phyloP scores from a whole-genome alignment of 1,140 invertebrate species.

The Macrobrachium rosenbergii region DNA sequence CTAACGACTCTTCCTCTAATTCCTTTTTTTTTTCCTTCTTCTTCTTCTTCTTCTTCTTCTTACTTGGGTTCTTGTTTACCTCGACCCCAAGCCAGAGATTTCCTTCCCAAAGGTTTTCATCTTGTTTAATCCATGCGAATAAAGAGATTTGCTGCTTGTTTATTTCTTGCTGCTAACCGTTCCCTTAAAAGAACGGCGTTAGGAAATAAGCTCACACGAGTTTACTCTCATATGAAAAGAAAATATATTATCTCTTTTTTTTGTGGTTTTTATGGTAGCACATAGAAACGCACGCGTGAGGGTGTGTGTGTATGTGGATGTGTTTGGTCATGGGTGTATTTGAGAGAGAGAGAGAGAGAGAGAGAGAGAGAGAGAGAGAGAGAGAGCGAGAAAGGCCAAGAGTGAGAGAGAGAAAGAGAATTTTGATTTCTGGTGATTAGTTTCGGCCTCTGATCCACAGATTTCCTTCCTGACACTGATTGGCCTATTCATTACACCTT shows the following conservation, averaged over 20 bases:
- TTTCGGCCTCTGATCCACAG: too few species aligned
- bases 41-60: not conserved
- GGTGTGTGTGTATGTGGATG: not conserved
- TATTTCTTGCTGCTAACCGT: too few species aligned
- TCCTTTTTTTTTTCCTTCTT: not conserved
- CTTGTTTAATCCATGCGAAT: not conserved
- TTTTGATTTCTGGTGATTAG: too few species aligned
- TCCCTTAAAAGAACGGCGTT: too few species aligned
- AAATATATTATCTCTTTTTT: not conserved
- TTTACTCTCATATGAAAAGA: not conserved
- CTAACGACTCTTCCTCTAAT: not conserved
- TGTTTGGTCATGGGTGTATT: not conserved
- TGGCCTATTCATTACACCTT: too few species aligned
- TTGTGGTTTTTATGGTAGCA: not conserved
- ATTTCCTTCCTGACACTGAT: too few species aligned
- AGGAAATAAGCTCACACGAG: too few species aligned
- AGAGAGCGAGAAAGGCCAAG: not conserved
- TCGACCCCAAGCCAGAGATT: not conserved
- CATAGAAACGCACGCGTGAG: not conserved
- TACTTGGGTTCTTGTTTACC: not conserved
- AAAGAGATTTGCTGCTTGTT: too few species aligned
- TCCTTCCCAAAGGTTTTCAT: not conserved
- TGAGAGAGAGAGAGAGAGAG: slow-evolving; percentile 1
- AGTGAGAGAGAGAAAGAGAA: not conserved
- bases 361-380: not conserved